Evolutionary conservation across 2,113 vertebrate species (phyloP).

Genomic region (Oreotrochilus melanogaster): DNA sequence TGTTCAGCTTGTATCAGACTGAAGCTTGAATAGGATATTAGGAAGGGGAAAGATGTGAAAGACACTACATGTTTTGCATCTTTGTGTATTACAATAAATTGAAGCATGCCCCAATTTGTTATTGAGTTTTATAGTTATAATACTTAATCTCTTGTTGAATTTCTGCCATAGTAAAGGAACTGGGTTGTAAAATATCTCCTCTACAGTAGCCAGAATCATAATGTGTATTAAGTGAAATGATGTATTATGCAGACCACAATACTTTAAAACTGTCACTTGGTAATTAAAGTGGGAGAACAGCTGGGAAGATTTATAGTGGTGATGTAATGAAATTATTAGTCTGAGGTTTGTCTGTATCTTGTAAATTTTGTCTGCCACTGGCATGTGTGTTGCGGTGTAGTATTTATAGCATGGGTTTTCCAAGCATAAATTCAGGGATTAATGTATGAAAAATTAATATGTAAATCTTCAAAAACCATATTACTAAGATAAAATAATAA

Average conservation of each 20-base stretch:
- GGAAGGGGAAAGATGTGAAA: not conserved
- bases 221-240: not conserved
- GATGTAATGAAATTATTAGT: constrained; percentile 46
- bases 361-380: constrained; percentile 25
- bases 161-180: not conserved
- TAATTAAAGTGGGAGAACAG: constrained; percentile 49
- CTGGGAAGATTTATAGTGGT: constrained; percentile 41
- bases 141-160: not conserved
- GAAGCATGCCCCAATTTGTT: not conserved
- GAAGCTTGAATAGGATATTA: not conserved
- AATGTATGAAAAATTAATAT: not conserved
- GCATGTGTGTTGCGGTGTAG: not conserved
- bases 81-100: not conserved
- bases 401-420: constrained; percentile 27
- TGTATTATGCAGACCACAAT: not conserved
- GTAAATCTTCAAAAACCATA: constrained; percentile 55
- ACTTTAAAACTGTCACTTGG: constrained; percentile 4
- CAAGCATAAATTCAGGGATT: constrained; percentile 26
- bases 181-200: not conserved
- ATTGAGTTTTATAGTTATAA: not conserved
- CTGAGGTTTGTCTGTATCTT: constrained; percentile 16
- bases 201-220: not conserved
- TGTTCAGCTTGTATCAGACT: not conserved
- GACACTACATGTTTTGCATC: not conserved
- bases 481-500: constrained; percentile 26